A percentile compares a stretch with the other conserved stretches of the same genome.
These are phyloP conservation scores for Phenganax stokvisi DNA, from an alignment of 92 coral and sea anemone genomes.

Conservation along the genomic window DNA sequence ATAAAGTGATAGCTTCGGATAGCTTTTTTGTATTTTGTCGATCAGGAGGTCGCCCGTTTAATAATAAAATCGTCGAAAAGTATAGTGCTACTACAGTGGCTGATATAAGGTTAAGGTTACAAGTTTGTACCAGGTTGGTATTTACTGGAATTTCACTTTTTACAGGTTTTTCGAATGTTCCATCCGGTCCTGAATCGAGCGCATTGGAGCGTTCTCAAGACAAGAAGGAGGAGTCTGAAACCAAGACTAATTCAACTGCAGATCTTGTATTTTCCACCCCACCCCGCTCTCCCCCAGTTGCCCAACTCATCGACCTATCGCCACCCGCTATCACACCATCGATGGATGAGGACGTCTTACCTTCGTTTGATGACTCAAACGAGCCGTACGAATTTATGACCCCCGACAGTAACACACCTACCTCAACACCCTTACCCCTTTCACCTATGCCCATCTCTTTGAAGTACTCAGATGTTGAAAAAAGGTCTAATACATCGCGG, in stretches of 20 bases:
- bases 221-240: neutral
- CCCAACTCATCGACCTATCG: constrained; percentile 9
- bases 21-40: too few relatives aligned
- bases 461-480: neutral
- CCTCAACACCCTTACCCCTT: neutral
- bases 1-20: too few relatives aligned
- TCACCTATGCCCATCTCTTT: constrained; percentile 22
- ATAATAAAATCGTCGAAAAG: too few relatives aligned
- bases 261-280: constrained; percentile 11
- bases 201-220: neutral
- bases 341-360: neutral
- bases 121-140: too few relatives aligned
- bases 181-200: constrained; percentile 11
- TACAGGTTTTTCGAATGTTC: neutral
- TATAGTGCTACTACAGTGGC: too few relatives aligned
- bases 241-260: neutral
- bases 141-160: too few relatives aligned
- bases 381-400: constrained; percentile 6
- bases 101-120: too few relatives aligned
- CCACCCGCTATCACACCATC: constrained; percentile 1
- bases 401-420: neutral
- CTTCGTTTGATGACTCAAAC: neutral
- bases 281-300: constrained; percentile 27
- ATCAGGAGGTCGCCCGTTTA: too few relatives aligned
- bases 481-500: neutral